A percentile compares a stretch with the other conserved stretches of the same genome.
These are phyloP conservation scores for Chirona hameri DNA, from an alignment of 2,888 invertebrate genomes.

Conservation along the genomic window DNA sequence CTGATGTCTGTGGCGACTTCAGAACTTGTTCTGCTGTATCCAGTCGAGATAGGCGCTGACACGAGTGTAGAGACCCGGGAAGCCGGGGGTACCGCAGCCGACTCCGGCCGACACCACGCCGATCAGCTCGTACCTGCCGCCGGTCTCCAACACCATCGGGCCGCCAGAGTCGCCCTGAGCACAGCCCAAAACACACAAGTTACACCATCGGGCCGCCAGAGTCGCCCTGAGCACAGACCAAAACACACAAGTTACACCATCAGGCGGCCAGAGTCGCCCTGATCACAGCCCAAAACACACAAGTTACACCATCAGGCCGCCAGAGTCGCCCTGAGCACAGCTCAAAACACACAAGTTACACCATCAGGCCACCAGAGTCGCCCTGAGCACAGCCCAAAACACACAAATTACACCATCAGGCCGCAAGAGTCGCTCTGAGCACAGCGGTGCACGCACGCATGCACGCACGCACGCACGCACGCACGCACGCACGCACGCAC, in stretches of 20 bases:
- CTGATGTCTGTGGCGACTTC: not conserved
- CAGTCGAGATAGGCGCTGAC: slow-evolving; percentile 37
- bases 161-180: slow-evolving; percentile 34
- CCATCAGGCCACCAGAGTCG: too few relatives aligned
- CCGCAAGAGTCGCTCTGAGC: slow-evolving; percentile 34
- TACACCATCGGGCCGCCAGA: not conserved
- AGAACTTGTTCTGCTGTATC: slow-evolving; percentile 31
- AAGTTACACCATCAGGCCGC: too few relatives aligned
- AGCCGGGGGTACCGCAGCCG: slow-evolving; percentile 36
- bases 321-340: too few relatives aligned
- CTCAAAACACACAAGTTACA: too few relatives aligned
- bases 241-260: too few relatives aligned
- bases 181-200: too few relatives aligned
- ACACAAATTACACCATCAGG: slow-evolving; percentile 25
- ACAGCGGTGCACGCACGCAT: too few relatives aligned
- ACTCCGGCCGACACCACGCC: slow-evolving; percentile 38
- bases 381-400: too few relatives aligned
- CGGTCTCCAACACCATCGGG: slow-evolving; percentile 33
- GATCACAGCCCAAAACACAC: too few relatives aligned
- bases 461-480: too few relatives aligned
- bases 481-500: too few relatives aligned
- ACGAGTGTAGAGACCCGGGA: slow-evolving; percentile 38
- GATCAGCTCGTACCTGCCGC: slow-evolving; percentile 13
- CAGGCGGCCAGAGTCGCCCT: too few relatives aligned
- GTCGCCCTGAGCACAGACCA: not conserved